Base-by-base conservation (phyloP, 2,888 invertebrate species). In the Tromatobia lineatoria region DNA sequence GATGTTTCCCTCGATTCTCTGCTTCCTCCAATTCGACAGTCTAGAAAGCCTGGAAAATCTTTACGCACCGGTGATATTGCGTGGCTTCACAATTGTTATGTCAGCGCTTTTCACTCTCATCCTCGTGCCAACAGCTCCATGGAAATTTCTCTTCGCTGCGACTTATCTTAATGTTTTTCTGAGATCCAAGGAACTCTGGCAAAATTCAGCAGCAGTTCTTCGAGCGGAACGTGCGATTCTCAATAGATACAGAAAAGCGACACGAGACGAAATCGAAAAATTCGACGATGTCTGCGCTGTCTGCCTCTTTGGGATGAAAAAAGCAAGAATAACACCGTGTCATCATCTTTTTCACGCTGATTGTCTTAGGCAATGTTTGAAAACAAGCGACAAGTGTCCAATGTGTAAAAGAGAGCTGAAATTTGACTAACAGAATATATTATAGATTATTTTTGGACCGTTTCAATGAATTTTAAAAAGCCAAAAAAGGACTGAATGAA, bases 241-340 rank as follows among this genome's bases (percentile, higher is more conserved):
- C 69, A 95, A 95, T 20, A 95, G 95, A 88, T 96, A 96, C 88
- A 94, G 96, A 57, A 94, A 95, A 11, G 97, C 97, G 25, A 96
- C 96, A 2, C 80, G 91, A 0, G 95, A 96, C 11, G 97, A 97
- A 90, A 94, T 97, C 52, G 94, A 95, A 13, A 95, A 95, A 59
- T 95, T 96, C 81, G 97, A 97, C 89, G 97, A 97, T 88, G 96
- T 97, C 0, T 97, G 97, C 91, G 96, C 97, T 0, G 96, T 97
- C 3, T 97, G 97, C 89, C 94, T 97, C 50, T 96, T 95, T 85
- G 91, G 94, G 1, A 97, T 97, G 97, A 94, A 94, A 73, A 95
- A 96, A 8, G 97, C 97, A 0, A 94, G 97, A 52, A 95, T 97
- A 11, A 97, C 97, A 0, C 97, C 97, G 0, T 97, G 97, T 91